Conservation (phyloP, 2,113 vertebrate species). For the Spilogale gracilis region DNA sequence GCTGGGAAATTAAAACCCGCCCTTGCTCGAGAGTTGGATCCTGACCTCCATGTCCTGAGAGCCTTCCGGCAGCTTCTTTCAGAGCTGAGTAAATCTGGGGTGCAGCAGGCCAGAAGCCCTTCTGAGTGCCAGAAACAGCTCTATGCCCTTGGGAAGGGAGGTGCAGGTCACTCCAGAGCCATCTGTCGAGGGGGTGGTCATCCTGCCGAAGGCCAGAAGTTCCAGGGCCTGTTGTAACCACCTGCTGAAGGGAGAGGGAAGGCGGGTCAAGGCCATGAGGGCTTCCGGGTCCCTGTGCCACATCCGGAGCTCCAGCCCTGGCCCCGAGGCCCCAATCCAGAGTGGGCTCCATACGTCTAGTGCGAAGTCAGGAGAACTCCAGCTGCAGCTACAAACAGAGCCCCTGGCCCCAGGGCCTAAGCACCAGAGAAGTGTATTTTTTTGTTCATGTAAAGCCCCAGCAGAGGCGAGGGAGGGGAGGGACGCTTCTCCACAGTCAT, state of each 20-base stretch:
- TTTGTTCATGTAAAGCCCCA: neutral
- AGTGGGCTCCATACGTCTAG: neutral
- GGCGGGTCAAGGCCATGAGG: neutral
- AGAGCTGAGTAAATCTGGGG: rapidly evolving
- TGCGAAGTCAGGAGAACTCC: rapidly evolving
- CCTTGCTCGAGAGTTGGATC: neutral
- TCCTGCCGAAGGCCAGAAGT: neutral
- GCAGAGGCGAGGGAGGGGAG: rapidly evolving
- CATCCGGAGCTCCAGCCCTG: neutral
- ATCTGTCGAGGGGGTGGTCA: neutral
- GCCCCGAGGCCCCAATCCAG: rapidly evolving
- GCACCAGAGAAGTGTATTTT: rapidly evolving
- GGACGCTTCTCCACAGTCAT: neutral
- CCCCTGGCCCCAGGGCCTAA: neutral
- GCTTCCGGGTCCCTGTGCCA: neutral
- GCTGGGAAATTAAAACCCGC: neutral
- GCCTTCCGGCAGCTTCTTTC: neutral
- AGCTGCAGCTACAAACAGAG: neutral
- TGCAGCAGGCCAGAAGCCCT: neutral
- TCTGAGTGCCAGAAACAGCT: neutral
- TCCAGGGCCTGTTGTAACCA: neutral
- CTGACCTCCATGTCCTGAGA: rapidly evolving
- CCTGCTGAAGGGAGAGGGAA: neutral
- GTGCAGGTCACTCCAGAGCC: neutral
- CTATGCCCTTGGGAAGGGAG: neutral